Evolutionary conservation across 2,888 invertebrate genomes (phyloP).

Genomic region (Biston stratarius): DNA sequence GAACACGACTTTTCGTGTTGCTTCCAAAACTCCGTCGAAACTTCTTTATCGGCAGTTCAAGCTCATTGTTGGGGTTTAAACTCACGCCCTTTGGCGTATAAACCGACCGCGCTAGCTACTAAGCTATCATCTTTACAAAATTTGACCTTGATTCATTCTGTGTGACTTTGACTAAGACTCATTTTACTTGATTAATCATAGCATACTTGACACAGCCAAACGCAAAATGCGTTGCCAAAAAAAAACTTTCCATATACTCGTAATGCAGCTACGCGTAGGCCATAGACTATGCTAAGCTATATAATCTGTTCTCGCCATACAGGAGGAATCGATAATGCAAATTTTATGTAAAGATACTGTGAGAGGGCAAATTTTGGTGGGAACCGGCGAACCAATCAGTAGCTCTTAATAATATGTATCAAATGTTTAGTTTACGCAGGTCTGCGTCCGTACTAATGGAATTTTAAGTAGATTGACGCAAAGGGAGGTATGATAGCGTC

Average conservation of each 20-base stretch:
- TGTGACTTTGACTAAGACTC: too few species aligned
- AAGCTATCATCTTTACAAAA: too few species aligned
- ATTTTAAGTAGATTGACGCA: conserved; percentile 32
- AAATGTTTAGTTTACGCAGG: conserved; percentile 71
- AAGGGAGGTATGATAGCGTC: conserved; percentile 3
- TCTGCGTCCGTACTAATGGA: conserved; percentile 58
- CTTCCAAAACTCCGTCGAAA: too few species aligned
- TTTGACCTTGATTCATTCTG: too few species aligned
- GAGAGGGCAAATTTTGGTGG: conserved; percentile 73
- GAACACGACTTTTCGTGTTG: too few species aligned
- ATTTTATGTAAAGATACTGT: conserved; percentile 80
- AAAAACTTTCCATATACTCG: neutral
- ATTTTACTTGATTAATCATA: too few species aligned
- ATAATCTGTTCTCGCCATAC: conserved; percentile 56
- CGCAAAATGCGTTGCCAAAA: too few species aligned
- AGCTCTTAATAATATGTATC: conserved; percentile 76
- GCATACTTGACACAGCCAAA: too few species aligned
- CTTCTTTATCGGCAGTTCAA: too few species aligned
- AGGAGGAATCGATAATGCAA: conserved; percentile 78
- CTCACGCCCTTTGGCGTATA: too few species aligned
- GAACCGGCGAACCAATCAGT: conserved; percentile 63
- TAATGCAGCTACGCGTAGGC: neutral
- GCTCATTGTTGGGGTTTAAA: too few species aligned
- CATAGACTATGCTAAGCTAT: conserved; percentile 18
- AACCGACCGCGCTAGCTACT: too few species aligned